phyloP scores from a whole-genome alignment of 2,113 vertebrate genomes.

The Erythrolamprus reginae region DNA sequence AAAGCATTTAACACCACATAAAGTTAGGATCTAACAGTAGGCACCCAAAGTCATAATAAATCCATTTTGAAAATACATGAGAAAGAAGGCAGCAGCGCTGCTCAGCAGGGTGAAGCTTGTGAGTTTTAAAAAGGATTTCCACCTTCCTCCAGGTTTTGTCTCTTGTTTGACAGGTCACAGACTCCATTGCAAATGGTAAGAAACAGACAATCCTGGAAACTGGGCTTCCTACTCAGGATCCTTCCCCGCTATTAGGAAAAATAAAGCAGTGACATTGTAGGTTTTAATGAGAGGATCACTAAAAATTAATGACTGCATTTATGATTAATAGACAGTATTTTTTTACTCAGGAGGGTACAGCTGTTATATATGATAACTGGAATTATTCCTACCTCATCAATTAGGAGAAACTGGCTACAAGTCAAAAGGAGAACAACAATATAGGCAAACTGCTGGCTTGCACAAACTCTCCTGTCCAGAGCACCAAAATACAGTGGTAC shows the following conservation, averaged over 20 bases:
- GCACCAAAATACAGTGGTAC: background rate
- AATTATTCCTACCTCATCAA: background rate
- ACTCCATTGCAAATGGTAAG: background rate
- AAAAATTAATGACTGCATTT: background rate
- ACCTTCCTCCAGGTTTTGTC: background rate
- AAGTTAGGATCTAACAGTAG: background rate
- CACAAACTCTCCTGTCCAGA: background rate
- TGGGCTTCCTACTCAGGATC: background rate
- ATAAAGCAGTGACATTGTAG: background rate
- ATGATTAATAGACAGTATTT: background rate
- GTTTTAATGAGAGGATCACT: background rate
- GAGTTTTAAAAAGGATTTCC: background rate
- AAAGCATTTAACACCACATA: background rate
- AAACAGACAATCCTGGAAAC: background rate
- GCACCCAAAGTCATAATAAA: background rate
- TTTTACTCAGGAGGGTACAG: background rate
- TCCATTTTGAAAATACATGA: background rate
- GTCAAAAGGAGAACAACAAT: background rate
- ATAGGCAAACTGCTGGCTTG: background rate
- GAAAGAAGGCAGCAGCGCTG: background rate
- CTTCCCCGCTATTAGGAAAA: background rate
- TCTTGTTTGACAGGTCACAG: background rate
- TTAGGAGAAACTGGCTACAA: background rate
- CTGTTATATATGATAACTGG: background rate
- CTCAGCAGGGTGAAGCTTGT: background rate